Conservation (phyloP, 2,888 invertebrate species). For the Selenia dentaria region DNA sequence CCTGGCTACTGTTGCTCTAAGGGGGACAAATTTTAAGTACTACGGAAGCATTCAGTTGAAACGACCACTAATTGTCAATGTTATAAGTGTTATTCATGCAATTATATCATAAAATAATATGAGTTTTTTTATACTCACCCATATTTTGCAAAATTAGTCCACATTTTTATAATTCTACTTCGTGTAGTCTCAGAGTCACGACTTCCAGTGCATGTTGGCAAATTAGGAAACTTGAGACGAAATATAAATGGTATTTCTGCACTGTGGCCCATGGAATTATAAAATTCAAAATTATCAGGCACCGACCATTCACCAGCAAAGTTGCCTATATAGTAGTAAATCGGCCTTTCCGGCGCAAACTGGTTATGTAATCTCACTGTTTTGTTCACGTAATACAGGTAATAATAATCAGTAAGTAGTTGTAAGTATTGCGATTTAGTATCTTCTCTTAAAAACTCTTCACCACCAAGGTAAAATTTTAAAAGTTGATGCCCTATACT, state of each 20-base stretch:
- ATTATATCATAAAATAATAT: too few relatives aligned
- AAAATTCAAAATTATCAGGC: constrained; percentile 47
- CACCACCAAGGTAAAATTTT: constrained; percentile 62
- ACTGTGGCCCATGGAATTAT: constrained; percentile 59
- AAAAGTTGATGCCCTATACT: constrained; percentile 59
- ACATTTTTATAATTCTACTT: constrained; percentile 64
- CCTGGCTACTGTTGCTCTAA: too few relatives aligned
- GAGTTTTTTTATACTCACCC: constrained; percentile 66
- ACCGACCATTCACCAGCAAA: constrained; percentile 62
- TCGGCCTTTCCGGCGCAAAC: constrained; percentile 52
- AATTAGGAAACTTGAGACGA: constrained; percentile 45
- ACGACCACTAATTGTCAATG: too few relatives aligned
- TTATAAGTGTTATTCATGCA: too few relatives aligned
- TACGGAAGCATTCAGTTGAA: too few relatives aligned
- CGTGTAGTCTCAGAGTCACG: constrained; percentile 61
- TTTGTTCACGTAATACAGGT: constrained; percentile 65
- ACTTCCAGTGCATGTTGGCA: constrained; percentile 53
- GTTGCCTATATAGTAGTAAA: constrained; percentile 66
- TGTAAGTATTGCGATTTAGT: constrained; percentile 63
- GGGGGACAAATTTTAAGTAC: too few relatives aligned
- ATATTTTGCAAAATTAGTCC: constrained; percentile 78
- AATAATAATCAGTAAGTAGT: constrained; percentile 65
- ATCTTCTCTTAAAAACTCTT: constrained; percentile 50
- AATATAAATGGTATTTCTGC: constrained; percentile 67
- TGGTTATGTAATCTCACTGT: constrained; percentile 59